Conservation (phyloP, 2,888 invertebrate species). For the Exephanes ischioxanthus region DNA sequence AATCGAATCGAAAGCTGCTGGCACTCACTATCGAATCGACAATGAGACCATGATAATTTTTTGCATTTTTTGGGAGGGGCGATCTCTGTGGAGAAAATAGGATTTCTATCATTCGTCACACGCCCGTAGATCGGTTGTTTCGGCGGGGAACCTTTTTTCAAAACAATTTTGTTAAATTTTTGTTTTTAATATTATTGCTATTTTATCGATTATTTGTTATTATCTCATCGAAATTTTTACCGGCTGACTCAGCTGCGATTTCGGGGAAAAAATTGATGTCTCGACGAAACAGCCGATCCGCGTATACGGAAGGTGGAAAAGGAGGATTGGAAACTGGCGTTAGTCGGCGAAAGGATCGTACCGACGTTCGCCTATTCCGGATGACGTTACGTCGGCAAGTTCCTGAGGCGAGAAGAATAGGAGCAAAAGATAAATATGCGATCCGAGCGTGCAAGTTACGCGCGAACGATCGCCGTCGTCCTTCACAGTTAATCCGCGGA, state of each 20-base stretch:
- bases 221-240: neutral
- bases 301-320: neutral
- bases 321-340: neutral
- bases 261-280: constrained; percentile 7
- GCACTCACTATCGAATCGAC: constrained; percentile 34
- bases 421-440: constrained; percentile 6
- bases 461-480: constrained; percentile 35
- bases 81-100: neutral
- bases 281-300: neutral
- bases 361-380: neutral
- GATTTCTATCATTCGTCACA: neutral
- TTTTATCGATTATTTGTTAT: neutral
- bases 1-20: constrained; percentile 31
- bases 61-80: constrained; percentile 6
- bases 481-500: constrained; percentile 34
- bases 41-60: neutral
- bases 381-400: constrained; percentile 16
- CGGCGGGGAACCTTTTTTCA: neutral
- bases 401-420: constrained; percentile 40
- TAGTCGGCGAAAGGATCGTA: neutral
- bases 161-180: neutral
- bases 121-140: neutral
- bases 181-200: neutral
- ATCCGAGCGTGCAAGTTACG: neutral
- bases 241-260: neutral